Percentiles rank a stretch among this genome's conserved stretches.
phyloP scores from a whole-genome alignment of 2,797 vertebrate genomes.

The Sebastes taczanowskii region DNA sequence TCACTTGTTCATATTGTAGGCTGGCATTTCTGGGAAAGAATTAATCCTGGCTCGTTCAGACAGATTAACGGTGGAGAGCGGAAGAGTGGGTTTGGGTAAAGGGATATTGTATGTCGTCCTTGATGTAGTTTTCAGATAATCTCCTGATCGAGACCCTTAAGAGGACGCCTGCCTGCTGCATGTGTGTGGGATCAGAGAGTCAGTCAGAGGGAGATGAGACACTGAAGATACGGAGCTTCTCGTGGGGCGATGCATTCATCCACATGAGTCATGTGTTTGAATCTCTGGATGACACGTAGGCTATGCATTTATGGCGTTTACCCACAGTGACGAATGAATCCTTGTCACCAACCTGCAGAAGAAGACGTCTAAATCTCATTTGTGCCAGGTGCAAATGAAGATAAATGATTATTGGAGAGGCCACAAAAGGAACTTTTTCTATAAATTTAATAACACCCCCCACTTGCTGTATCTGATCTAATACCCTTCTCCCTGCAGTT shows the following conservation, averaged over 20 bases:
- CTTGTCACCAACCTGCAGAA: neutral
- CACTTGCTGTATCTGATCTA: neutral
- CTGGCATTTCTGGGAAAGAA: slow-evolving; percentile 46
- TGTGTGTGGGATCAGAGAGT: slow-evolving; percentile 30
- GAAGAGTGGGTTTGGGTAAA: slow-evolving; percentile 19
- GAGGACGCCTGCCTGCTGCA: slow-evolving; percentile 26
- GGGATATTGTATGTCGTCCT: slow-evolving; percentile 41
- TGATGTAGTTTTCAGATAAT: slow-evolving; percentile 59
- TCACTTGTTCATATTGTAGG: slow-evolving; percentile 26
- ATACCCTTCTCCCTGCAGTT: slow-evolving; percentile 2
- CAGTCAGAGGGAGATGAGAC: slow-evolving; percentile 1
- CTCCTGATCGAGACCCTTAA: slow-evolving; percentile 39
- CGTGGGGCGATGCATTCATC: neutral
- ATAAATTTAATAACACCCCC: neutral
- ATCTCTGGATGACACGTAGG: neutral
- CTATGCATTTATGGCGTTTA: neutral
- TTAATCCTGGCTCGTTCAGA: slow-evolving; percentile 45
- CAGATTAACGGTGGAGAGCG: slow-evolving; percentile 46
- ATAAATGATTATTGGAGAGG: slow-evolving; percentile 5
- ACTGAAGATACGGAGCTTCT: slow-evolving; percentile 26
- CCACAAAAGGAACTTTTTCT: slow-evolving; percentile 7
- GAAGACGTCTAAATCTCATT: neutral
- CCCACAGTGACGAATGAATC: slow-evolving; percentile 7
- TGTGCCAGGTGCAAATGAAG: slow-evolving; percentile 10
- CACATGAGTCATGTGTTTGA: slow-evolving; percentile 14